Evolutionary conservation across 2,113 vertebrate species (phyloP), one percentile per base, ranked within the genome.

Genomic region (Dunckerocampus dactyliophorus): DNA sequence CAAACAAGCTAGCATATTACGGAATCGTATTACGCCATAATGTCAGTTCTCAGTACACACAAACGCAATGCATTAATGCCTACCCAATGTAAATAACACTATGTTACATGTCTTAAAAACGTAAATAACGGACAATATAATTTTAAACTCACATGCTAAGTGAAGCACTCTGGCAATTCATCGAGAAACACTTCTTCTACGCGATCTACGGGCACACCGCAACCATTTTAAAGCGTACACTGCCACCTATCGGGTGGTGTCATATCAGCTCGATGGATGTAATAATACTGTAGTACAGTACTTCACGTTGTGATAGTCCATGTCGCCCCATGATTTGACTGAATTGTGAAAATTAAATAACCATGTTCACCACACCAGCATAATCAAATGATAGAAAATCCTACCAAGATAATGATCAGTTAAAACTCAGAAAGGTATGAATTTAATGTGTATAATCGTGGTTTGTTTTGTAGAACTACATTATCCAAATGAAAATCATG

Each of bases 61-160:
- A 47, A 39, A 48, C 2, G 43, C 2, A 0, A 37, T 20, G 0
- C 3, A 15, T 14, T 0, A 1, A 21, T 1, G 19, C 10, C n/a
- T 20, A 14, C 19, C 12, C 2, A 8, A 37, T 12, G 31, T 37
- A 13, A 4, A 55, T 21, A 3, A 42, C 5, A 42, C 19, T 10
- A 1, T 0, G 0, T 0, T 0, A 15, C 8, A 52, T 54, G 0
- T 1, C 2, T 1, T 3, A 63, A 52, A 48, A 28, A 2, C 0
- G 14, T 4, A 0, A 16, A 13, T 19, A 0, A 9, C 0, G 42
- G 43, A 42, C 16, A 71, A 63, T 58, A 4, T 0, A 0, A 6
- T 6, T 31, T 47, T 22, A 17, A 31, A 81, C 87, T 86, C 69
- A 87, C 87, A 65, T 14, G 46, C 63, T 62, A 74, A 72, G 72